Evolutionary conservation across 2,113 vertebrate genomes (phyloP).

Genomic region (Phalacrocorax carbo): DNA sequence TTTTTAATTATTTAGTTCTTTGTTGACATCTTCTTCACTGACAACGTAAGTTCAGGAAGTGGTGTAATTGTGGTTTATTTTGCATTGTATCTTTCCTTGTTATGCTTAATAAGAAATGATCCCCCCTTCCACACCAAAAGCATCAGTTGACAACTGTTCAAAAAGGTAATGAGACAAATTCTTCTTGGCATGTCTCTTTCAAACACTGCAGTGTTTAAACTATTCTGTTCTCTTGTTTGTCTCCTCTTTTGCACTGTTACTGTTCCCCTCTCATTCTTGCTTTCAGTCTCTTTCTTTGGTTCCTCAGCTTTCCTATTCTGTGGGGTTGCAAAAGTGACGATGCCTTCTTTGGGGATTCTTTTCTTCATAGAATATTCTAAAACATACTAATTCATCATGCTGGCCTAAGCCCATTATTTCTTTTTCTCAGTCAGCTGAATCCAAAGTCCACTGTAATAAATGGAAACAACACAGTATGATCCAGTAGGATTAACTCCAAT

Average conservation of each 20-base stretch:
- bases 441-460: background rate
- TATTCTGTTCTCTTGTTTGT: background rate
- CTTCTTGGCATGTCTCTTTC: background rate
- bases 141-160: background rate
- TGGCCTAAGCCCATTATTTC: background rate
- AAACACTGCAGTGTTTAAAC: background rate
- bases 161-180: background rate
- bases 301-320: background rate
- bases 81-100: background rate
- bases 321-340: background rate
- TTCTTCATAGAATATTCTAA: background rate
- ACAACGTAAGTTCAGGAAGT: background rate
- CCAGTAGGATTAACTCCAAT: background rate
- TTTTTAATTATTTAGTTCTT: background rate
- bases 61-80: background rate
- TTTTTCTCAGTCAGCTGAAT: background rate
- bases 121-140: background rate
- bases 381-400: background rate
- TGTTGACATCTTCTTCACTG: background rate
- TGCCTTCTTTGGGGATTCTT: background rate
- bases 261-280: background rate
- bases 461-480: background rate
- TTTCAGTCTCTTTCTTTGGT: background rate
- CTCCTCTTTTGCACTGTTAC: background rate
- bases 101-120: background rate